Base-by-base conservation (phyloP, 2,797 vertebrate species). In the Argentina silus region DNA sequence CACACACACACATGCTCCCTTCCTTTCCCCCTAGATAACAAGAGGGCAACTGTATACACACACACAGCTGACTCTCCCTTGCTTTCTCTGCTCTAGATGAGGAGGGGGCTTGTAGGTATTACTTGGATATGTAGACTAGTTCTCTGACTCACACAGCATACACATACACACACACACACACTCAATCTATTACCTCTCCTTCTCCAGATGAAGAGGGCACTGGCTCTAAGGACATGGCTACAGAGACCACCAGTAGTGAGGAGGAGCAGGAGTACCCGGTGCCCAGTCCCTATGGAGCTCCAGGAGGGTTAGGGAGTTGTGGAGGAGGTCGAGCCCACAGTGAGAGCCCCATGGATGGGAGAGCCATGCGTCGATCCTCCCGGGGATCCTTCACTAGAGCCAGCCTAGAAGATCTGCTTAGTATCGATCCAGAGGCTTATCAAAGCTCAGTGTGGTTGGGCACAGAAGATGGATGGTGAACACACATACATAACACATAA, bases 391-490 rank as follows among this genome's bases (percentile, higher is more conserved):
- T 98, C 89, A 98, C 96, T 15, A 90, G 95, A 0, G 97, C 95
- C 57, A 98, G 97, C 82, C 92, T 99, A 6, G 97, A 99, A 78
- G 97, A 98, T 79, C 94, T 99, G 71, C 93, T 98, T 76, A 98
- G 95, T 65, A 93, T 96, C 0, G 96, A 98, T 87, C 96, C 97
- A 0, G 97, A 99, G 78, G 98, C 96, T 79, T 96, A 97, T 59
- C 97, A 98, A 91, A 98, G 97, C 90, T 99, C 98, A 0, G 96
- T 99, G 93, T 99, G 98, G 98, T 91, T 99, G 79, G 97, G 97
- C 78, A 99, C 97, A 0, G 98, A 99, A 88, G 98, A 99, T 0
- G 97, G 97, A 87, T 99, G 98, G 98, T 99, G 83, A 7, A 3
- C 42, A 23, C 44, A 44, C 59, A 51, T 14, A 60, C 45, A 57